phyloP scores from a whole-genome alignment of 2,797 vertebrate genomes.

The Gallirallus australis region DNA sequence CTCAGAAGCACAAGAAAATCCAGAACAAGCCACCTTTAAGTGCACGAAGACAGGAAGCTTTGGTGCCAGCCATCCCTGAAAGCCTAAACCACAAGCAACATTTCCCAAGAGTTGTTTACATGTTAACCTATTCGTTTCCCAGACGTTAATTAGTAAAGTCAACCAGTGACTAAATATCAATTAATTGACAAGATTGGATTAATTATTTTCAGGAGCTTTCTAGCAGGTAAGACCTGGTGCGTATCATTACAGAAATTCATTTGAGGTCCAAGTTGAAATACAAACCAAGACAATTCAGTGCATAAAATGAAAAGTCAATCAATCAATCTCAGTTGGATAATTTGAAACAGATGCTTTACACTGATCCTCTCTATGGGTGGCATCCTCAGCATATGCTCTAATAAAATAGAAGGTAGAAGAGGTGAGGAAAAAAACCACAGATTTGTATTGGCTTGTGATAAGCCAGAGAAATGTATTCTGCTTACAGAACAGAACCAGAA shows the following conservation, averaged over 20 bases:
- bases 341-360: conserved; percentile 19
- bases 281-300: neutral
- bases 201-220: neutral
- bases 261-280: conserved; percentile 13
- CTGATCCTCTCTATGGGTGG: neutral
- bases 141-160: neutral
- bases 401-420: neutral
- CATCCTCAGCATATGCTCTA: neutral
- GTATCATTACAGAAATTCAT: neutral
- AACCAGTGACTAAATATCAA: neutral
- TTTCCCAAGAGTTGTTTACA: neutral
- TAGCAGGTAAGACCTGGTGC: neutral
- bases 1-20: neutral
- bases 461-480: neutral
- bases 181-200: neutral
- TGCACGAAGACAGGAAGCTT: neutral
- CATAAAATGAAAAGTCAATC: neutral
- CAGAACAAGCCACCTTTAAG: neutral
- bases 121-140: neutral
- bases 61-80: neutral
- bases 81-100: neutral
- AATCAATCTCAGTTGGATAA: conserved; percentile 6
- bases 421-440: neutral
- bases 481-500: neutral
- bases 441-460: neutral